A percentile compares a stretch with the other conserved stretches of the same genome.
phyloP scores from a whole-genome alignment of 2,888 invertebrate species.

The Apocheima hispidaria region DNA sequence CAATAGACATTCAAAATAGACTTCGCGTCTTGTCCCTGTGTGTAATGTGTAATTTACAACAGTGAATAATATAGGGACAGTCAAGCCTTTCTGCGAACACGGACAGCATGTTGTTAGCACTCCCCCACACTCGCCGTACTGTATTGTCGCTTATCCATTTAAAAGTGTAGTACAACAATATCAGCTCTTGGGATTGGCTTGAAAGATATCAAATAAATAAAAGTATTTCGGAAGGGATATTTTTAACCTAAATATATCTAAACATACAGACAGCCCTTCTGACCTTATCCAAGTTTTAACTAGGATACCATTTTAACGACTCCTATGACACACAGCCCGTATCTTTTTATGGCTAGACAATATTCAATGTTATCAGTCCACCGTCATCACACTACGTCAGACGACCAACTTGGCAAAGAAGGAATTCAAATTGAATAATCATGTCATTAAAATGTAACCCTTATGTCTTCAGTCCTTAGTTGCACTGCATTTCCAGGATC shows the following conservation, averaged over 20 bases:
- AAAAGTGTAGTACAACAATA: not conserved
- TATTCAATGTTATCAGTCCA: slow-evolving; percentile 26
- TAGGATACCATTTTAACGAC: not conserved
- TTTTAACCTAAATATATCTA: not conserved
- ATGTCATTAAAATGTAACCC: slow-evolving; percentile 4
- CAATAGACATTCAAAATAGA: too few relatives aligned
- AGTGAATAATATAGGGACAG: too few relatives aligned
- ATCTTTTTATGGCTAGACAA: slow-evolving; percentile 25
- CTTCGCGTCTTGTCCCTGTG: too few relatives aligned
- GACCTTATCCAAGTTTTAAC: not conserved
- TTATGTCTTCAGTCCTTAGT: not conserved
- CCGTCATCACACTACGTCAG: slow-evolving; percentile 23
- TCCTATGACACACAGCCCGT: slow-evolving; percentile 18
- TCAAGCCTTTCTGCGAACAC: too few relatives aligned
- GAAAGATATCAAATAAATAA: too few relatives aligned
- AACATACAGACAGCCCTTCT: not conserved
- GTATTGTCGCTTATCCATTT: not conserved
- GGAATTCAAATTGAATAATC: not conserved
- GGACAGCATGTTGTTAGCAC: too few relatives aligned
- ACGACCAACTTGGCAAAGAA: slow-evolving; percentile 5
- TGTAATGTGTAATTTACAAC: too few relatives aligned
- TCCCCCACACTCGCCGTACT: too few relatives aligned
- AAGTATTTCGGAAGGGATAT: not conserved
- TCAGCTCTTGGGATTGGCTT: too few relatives aligned
- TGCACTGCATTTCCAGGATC: not conserved